Evolutionary conservation across 2,113 vertebrate genomes (phyloP).

Genomic region (Macquaria ambigua): DNA sequence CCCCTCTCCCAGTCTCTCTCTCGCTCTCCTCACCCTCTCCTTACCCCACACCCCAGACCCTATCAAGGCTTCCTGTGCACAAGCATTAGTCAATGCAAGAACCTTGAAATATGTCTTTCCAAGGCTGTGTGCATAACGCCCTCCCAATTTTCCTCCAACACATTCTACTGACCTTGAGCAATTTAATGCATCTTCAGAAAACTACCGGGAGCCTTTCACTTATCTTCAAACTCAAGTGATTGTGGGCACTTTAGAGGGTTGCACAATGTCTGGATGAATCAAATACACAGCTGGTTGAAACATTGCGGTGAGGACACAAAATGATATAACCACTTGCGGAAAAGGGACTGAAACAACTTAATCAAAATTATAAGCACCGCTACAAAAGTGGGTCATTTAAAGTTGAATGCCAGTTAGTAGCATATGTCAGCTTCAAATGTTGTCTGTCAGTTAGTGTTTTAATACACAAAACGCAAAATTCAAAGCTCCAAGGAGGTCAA

Average conservation of each 20-base stretch:
- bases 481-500: not conserved
- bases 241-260: conserved; percentile 38
- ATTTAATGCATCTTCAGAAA: conserved; percentile 33
- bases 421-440: not conserved
- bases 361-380: not conserved
- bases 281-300: not conserved
- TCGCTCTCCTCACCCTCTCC: conserved; percentile 37
- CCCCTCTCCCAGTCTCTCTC: conserved; percentile 50
- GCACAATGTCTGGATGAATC: conserved; percentile 8
- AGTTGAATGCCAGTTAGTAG: not conserved
- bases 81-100: conserved; percentile 9
- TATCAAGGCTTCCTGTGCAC: conserved; percentile 14
- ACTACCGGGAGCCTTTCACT: conserved; percentile 35
- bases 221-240: conserved; percentile 52
- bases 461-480: not conserved
- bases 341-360: not conserved
- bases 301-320: not conserved
- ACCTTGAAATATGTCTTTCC: conserved; percentile 4
- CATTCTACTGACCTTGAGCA: conserved; percentile 38
- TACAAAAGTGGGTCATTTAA: not conserved
- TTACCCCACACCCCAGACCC: conserved; percentile 29
- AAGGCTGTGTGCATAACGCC: not conserved
- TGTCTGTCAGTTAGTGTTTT: not conserved
- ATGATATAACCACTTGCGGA: not conserved
- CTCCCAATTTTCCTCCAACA: not conserved